Conservation (phyloP, 2,113 vertebrate genomes). For the Brienomyrus longianalis region DNA sequence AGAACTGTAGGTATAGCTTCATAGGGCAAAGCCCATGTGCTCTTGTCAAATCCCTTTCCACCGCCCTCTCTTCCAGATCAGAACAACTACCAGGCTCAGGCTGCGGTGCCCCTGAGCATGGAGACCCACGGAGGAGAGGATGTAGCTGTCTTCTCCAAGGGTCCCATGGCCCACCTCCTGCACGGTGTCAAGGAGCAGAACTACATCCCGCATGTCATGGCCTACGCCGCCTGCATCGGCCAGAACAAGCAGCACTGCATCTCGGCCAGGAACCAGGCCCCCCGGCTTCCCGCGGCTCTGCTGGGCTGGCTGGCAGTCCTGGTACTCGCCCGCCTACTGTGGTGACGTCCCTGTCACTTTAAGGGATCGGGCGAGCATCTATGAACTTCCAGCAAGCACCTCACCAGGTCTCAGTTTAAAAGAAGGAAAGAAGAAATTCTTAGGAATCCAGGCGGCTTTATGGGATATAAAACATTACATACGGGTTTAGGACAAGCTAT, state of each 20-base stretch:
- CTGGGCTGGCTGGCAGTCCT: slow-evolving; percentile 38
- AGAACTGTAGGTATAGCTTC: not conserved
- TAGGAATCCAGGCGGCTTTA: not conserved
- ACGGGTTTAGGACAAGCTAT: not conserved
- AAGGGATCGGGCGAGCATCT: not conserved
- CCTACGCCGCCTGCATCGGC: slow-evolving; percentile 84
- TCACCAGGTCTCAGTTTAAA: not conserved
- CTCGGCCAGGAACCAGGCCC: not conserved
- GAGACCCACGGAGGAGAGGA: slow-evolving; percentile 95
- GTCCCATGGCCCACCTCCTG: slow-evolving; percentile 89
- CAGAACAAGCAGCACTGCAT: slow-evolving; percentile 70
- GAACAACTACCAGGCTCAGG: slow-evolving; percentile 80
- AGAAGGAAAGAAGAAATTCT: not conserved
- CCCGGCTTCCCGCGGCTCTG: slow-evolving; percentile 7
- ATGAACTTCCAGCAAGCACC: not conserved
- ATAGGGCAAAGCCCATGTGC: not conserved
- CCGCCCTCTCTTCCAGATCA: slow-evolving; percentile 55
- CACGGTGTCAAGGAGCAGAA: slow-evolving; percentile 92
- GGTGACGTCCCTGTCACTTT: slow-evolving; percentile 41
- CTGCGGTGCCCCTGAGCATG: slow-evolving; percentile 74
- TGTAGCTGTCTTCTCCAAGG: slow-evolving; percentile 83
- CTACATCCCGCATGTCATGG: slow-evolving; percentile 95
- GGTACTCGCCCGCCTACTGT: slow-evolving; percentile 49
- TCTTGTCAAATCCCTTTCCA: not conserved
- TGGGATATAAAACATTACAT: not conserved